Conservation (phyloP, 2,113 vertebrate genomes). For the Prinia subflava region DNA sequence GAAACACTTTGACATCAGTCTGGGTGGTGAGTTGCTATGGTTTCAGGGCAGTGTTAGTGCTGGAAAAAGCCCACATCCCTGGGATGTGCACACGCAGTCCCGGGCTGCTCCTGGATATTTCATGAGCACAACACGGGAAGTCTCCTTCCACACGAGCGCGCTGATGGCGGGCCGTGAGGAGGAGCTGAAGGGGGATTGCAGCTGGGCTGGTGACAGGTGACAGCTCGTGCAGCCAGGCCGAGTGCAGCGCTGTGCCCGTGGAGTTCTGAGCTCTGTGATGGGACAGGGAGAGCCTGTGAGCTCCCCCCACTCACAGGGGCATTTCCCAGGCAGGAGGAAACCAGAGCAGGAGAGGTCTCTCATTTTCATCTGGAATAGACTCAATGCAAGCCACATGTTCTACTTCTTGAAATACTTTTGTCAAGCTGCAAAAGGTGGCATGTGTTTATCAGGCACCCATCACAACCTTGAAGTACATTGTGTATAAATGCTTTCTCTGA, state of each 20-base stretch:
- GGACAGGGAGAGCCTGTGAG: not conserved
- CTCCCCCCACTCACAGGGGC: rapidly evolving
- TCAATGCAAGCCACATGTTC: not conserved
- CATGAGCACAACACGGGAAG: not conserved
- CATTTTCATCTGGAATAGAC: not conserved
- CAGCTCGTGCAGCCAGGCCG: not conserved
- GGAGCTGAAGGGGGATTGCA: not conserved
- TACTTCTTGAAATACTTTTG: not conserved
- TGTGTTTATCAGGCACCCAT: not conserved
- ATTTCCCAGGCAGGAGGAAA: not conserved
- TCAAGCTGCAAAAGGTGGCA: not conserved
- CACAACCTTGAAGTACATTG: not conserved
- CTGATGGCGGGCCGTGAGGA: not conserved
- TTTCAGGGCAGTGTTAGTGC: conserved; percentile 61
- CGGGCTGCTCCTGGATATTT: not conserved
- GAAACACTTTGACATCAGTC: conserved; percentile 71
- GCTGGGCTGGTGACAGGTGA: not conserved
- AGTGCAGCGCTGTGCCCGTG: not conserved
- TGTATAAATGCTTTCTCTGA: not conserved
- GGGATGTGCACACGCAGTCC: not conserved
- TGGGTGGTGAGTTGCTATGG: conserved; percentile 68
- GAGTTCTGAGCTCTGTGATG: not conserved
- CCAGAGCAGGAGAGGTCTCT: not conserved
- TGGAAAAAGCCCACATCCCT: not conserved
- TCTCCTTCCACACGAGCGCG: not conserved